phyloP scores from a whole-genome alignment of 2,888 invertebrate species.

The Caenorhabditis japonica region DNA sequence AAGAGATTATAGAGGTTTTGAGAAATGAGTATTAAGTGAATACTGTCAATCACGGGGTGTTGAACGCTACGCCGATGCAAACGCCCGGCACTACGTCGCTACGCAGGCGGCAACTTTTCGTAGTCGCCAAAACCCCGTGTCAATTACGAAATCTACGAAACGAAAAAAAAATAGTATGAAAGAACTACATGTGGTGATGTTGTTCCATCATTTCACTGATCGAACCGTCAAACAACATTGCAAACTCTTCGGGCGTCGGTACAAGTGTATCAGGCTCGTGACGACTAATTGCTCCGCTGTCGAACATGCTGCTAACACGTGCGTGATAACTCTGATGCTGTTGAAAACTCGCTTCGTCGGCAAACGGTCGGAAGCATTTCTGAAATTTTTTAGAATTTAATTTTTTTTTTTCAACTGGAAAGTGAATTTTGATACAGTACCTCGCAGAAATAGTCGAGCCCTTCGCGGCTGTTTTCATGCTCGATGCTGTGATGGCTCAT shows the following conservation, averaged over 20 bases:
- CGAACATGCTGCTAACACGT: conserved; percentile 65
- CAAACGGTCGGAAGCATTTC: conserved; percentile 49
- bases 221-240: conserved; percentile 34
- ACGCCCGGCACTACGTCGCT: no score
- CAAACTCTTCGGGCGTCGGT: conserved; percentile 41
- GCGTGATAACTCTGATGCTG: conserved; percentile 75
- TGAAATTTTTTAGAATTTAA: conserved; percentile 6
- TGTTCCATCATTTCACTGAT: neutral
- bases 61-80: no score
- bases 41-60: no score
- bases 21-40: neutral
- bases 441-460: conserved; percentile 73
- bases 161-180: conserved; percentile 1
- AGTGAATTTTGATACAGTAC: no score
- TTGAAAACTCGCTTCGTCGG: conserved; percentile 45
- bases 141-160: neutral
- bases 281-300: conserved; percentile 8
- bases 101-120: no score
- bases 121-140: no score
- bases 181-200: conserved; percentile 5
- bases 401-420: neutral
- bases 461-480: conserved; percentile 63
- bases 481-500: conserved; percentile 66
- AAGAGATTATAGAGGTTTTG: neutral
- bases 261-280: conserved; percentile 39